Base-by-base conservation (phyloP, 2,888 invertebrate species). In the Zygothrica quintamaculata region DNA sequence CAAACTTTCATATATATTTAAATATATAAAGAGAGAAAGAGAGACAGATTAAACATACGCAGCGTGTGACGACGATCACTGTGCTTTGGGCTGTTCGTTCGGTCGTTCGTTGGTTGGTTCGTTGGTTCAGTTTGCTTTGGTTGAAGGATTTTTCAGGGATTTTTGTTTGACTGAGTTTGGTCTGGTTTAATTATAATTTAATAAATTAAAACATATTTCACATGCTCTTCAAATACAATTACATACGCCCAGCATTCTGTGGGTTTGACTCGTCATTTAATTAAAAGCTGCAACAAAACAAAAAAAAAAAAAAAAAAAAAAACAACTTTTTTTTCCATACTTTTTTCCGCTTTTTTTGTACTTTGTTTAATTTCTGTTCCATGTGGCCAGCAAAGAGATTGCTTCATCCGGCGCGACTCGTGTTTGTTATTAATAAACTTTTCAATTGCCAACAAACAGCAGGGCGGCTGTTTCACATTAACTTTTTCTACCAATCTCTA, bases 121-220 rank as follows among this genome's bases (percentile, higher is more conserved):
- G n/a, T n/a, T n/a, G n/a, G n/a, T n/a, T n/a, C 47, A 58, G 65
- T 33, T 69, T 31, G 47, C 43, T 52, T 13, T 50, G 55, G 3
- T 16, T 18, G 36, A 31, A 22, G 7, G 29, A n/a, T 50, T 29
- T 22, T 13, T 16, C 29, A 29, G 9, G 33, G 11, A 12, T 36
- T 47, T 33, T 37, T 42, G n/a, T 34, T 36, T 55, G 29, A n/a
- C 29, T 29, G 29, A 29, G 29, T 51, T 52, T 42, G 43, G 31
- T 51, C 18, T 46, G 60, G 60, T 66, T 80, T 77, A 80, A 22
- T 77, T 80, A 87, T 66, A 74, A 81, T 87, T 75, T 81, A 66
- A 73, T 85, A 84, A 77, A 81, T 77, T 73, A 81, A 87, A 87
- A 85, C 87, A 78, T 81, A 69, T 77, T 82, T 87, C 58, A 48